Evolutionary conservation across 2,113 vertebrate species (phyloP).

Genomic region (Ictidomys tridecemlineatus): DNA sequence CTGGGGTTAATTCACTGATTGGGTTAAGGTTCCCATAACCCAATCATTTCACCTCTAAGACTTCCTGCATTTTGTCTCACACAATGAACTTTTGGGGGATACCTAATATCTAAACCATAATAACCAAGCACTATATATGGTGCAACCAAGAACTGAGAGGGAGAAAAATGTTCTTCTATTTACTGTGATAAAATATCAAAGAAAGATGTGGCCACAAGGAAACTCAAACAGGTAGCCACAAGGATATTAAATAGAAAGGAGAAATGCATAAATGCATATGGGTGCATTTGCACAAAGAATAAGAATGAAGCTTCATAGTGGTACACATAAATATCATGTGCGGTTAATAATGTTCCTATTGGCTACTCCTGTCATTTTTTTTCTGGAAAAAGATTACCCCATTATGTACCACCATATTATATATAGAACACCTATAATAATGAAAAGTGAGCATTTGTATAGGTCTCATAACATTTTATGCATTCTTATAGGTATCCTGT

Average conservation of each 20-base stretch:
- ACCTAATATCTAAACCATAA: too few relatives aligned
- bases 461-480: too few relatives aligned
- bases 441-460: too few relatives aligned
- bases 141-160: not conserved
- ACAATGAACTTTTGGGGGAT: too few relatives aligned
- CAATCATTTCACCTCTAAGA: too few relatives aligned
- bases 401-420: too few relatives aligned
- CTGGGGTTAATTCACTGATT: too few relatives aligned
- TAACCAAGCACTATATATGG: not conserved
- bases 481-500: too few relatives aligned
- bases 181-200: not conserved
- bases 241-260: not conserved
- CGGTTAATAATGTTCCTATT: not conserved
- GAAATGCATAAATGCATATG: not conserved
- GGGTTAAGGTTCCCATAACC: too few relatives aligned
- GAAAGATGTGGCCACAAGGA: not conserved
- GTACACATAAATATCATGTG: rapidly evolving
- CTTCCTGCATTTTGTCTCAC: too few relatives aligned
- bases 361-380: not conserved
- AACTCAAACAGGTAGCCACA: not conserved
- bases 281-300: not conserved
- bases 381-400: not conserved
- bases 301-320: too few relatives aligned
- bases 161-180: not conserved
- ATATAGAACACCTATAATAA: too few relatives aligned